Conservation (phyloP, 2,797 vertebrate genomes). For the Falco naumanni region DNA sequence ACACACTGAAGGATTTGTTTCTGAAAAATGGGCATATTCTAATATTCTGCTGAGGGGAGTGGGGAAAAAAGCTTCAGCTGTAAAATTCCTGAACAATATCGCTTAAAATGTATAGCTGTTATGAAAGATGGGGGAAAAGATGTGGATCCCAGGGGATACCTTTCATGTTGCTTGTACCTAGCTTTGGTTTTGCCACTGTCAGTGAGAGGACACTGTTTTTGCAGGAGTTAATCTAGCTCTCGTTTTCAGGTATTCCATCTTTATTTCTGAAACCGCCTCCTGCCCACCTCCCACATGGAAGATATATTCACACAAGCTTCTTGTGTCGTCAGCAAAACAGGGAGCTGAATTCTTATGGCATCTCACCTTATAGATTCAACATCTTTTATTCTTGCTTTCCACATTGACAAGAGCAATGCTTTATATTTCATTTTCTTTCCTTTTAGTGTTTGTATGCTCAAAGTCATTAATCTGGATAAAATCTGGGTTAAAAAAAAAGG, state of each 20-base stretch:
- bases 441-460: background rate
- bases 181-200: background rate
- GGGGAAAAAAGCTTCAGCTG: too few species aligned
- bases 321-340: background rate
- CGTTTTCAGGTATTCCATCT: background rate
- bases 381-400: background rate
- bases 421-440: background rate
- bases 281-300: background rate
- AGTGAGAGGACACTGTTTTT: background rate
- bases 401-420: background rate
- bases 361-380: background rate
- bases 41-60: background rate
- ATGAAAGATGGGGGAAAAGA: background rate
- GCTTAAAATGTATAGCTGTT: background rate
- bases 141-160: background rate
- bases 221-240: background rate
- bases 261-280: background rate
- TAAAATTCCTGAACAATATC: background rate
- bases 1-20: background rate
- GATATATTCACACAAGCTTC: background rate
- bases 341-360: background rate
- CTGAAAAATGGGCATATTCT: background rate
- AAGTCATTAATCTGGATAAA: background rate
- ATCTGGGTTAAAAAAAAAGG: background rate
- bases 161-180: background rate